Evolutionary conservation across 2,888 invertebrate species (phyloP), one percentile per base, ranked within the genome.

Genomic region (Limnephilus auricula): DNA sequence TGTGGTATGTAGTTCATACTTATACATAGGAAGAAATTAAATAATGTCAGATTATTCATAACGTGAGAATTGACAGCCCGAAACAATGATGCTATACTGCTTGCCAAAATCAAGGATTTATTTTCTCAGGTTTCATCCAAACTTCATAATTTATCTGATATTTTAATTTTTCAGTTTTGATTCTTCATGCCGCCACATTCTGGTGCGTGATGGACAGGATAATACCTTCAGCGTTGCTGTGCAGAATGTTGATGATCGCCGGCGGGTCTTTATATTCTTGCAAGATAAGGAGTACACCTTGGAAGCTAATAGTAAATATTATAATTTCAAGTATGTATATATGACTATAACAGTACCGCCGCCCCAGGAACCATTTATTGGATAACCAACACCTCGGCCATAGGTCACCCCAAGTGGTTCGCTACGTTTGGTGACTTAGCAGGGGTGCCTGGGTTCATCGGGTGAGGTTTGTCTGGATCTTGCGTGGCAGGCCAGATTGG

Each of bases 161-260:
- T 65, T 89, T 37, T 45, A 92, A 93, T 79, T 90, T 94, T 95
- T 93, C 94, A 98, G 98, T 94, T 98, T 98, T 93, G 96, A 97
- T 90, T 97, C 98, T 0, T 96, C 97, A 0, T 99, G 99, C 94
- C 96, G 97, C 0, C 98, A 98, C 94, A 96, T 97, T 0, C 94
- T 99, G 50, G 96, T 97, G 0, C 97, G 97, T 25, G 98, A 98
- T 93, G 95, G 96, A 0, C 94, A 95, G 0, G 97, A 97, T 91
- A 97, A 97, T 93, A 96, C 97, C 6, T 98, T 98, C 94, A 97
- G 97, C 3, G 95, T 98, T 3, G 96, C 97, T 1, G 95, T 97
- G 0, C 96, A 93, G 94, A 96, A 93, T 96, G 97, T 95, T 94
- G 95, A 92, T 91, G 95, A 94, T 93, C 93, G 93, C 92, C 93